Evolutionary conservation across 2,113 vertebrate species (phyloP).

Genomic region (Willisornis vidua): DNA sequence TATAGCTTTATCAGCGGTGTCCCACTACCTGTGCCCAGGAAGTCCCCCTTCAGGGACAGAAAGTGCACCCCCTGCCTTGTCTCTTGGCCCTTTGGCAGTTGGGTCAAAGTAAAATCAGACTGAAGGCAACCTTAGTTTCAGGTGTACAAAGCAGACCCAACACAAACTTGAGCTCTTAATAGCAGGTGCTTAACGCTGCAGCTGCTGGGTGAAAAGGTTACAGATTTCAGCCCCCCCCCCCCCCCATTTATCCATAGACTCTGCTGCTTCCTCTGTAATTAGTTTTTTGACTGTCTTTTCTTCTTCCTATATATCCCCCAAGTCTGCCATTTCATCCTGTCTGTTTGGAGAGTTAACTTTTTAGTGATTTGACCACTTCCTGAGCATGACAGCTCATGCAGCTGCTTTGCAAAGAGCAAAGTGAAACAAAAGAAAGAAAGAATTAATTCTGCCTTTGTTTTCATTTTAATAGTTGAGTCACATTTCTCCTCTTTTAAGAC

Average conservation of each 20-base stretch:
- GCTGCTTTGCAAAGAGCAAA: background rate
- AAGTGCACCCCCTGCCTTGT: background rate
- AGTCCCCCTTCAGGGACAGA: background rate
- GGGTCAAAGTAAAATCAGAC: background rate
- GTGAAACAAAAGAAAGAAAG: background rate
- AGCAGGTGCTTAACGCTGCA: background rate
- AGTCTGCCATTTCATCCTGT: background rate
- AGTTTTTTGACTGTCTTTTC: background rate
- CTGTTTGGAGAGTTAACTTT: background rate
- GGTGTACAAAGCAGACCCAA: background rate
- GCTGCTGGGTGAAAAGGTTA: background rate
- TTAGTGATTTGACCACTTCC: background rate
- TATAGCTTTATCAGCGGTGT: background rate
- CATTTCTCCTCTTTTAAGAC: background rate
- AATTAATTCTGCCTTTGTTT: background rate
- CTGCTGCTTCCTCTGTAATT: background rate
- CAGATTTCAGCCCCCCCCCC: background rate
- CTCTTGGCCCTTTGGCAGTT: background rate
- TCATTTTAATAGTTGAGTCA: background rate
- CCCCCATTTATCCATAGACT: background rate
- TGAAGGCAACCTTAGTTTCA: background rate
- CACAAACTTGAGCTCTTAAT: background rate
- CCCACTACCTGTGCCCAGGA: background rate
- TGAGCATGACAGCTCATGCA: fast-evolving
- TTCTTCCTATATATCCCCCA: background rate